Base-by-base conservation (phyloP, 2,888 invertebrate genomes). In the Stenolophus ochropezus region DNA sequence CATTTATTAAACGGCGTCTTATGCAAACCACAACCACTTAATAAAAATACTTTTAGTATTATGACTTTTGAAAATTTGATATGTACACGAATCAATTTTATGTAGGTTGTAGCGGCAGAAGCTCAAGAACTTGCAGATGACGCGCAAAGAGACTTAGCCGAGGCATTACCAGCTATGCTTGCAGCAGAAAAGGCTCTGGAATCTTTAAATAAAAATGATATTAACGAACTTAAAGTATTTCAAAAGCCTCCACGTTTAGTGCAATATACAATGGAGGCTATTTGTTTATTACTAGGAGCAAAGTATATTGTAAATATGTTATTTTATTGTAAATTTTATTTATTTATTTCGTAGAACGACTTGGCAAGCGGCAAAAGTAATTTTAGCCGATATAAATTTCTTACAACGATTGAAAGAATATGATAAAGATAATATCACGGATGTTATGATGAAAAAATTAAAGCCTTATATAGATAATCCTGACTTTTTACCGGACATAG, bases 211-310 rank as follows among this genome's bases (percentile, higher is more conserved):
- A 97, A 97, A 88, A 95, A 93, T 47, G 97, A 98, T 86, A 96
- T 98, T 78, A 95, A 96, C 87, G 97, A 98, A 88, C 90, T 98
- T 75, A 94, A 95, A 86, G 96, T 96, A 0, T 97, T 97, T 87
- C 94, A 94, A 84, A 96, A 96, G 86, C 97, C 97, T 0, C 97
- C 98, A 0, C 92, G 93, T 16, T 90, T 97, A 5, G 97, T 98
- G 4, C 93, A 94, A 83, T 96, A 96, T 85, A 97, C 97, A 1
- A 96, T 98, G 96, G 97, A 98, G 89, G 94, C 97, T 5, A 95
- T 98, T 6, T 96, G 96, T 88, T 92, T 97, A 83, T 90, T 98
- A 0, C 89, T 97, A 5, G 94, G 94, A 1, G 92, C 93, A 82
- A 97, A 97, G 96, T 96, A 89, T 89, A 92, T 90, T 51, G 65